Evolutionary conservation across 2,888 invertebrate genomes (phyloP).

Genomic region (Eucera pruinosa): DNA sequence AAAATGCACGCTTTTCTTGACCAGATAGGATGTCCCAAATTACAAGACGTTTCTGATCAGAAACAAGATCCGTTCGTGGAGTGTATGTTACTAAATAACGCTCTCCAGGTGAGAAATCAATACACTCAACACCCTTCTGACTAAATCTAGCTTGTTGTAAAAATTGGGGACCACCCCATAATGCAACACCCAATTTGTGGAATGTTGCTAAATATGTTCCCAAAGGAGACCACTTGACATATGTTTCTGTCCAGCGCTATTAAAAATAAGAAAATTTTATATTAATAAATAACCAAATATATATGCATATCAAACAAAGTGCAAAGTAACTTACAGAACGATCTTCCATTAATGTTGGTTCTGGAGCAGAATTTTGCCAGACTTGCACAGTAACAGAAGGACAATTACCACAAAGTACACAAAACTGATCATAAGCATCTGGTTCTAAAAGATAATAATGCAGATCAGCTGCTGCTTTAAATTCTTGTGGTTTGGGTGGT

Average conservation of each 20-base stretch:
- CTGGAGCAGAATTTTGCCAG: constrained; percentile 95
- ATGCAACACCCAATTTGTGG: constrained; percentile 96
- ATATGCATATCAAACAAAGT: constrained; percentile 2
- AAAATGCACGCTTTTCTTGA: constrained; percentile 95
- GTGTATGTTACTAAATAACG: constrained; percentile 98
- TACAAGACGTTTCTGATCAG: constrained; percentile 92
- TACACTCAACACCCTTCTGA: constrained; percentile 95
- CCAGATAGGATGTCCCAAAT: constrained; percentile 99
- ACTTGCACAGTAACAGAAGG: constrained; percentile 91
- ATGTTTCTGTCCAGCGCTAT: constrained; percentile 97
- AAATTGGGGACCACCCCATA: constrained; percentile 99
- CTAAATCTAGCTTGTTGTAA: constrained; percentile 96
- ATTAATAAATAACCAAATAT: constrained; percentile 8
- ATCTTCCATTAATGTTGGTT: constrained; percentile 92
- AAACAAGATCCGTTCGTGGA: constrained; percentile 89
- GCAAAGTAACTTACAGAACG: constrained; percentile 89
- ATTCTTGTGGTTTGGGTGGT: constrained; percentile 94
- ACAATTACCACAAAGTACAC: constrained; percentile 93
- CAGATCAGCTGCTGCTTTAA: constrained; percentile 96
- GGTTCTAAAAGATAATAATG: constrained; percentile 96
- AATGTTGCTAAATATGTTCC: constrained; percentile 98
- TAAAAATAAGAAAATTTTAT: constrained; percentile 41
- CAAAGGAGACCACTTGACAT: constrained; percentile 98
- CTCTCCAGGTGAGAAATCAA: constrained; percentile 99
- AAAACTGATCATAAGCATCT: constrained; percentile 98